phyloP scores from a whole-genome alignment of 2,113 vertebrate genomes.

The Cichladusa arquata region DNA sequence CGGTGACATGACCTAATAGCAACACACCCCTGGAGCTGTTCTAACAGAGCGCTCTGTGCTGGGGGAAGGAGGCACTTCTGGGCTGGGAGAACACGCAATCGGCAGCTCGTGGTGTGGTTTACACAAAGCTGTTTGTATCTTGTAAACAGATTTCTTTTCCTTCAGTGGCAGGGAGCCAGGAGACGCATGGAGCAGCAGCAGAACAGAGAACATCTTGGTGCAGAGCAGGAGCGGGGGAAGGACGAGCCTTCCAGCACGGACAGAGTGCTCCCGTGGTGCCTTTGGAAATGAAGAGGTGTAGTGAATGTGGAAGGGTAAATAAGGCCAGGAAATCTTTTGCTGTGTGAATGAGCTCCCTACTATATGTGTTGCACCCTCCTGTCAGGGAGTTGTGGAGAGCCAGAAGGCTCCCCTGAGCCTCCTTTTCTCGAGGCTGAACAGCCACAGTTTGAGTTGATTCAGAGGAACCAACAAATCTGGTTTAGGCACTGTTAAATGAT shows the following conservation, averaged over 20 bases:
- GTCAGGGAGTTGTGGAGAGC: neutral
- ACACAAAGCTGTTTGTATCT: neutral
- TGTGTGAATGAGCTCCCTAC: neutral
- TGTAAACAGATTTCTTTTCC: neutral
- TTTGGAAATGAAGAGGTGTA: neutral
- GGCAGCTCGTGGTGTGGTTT: neutral
- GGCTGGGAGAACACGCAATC: neutral
- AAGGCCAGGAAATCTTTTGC: neutral
- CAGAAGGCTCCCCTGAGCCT: neutral
- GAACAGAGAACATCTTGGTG: neutral
- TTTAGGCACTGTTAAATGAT: neutral
- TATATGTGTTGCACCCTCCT: neutral
- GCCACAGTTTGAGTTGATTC: neutral
- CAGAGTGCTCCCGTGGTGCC: neutral
- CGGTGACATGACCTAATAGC: neutral
- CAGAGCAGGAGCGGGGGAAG: neutral
- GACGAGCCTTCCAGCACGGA: rapidly evolving
- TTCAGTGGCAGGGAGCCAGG: neutral
- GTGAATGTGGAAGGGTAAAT: neutral
- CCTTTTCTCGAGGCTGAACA: neutral
- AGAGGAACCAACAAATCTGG: neutral
- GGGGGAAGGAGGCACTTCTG: neutral
- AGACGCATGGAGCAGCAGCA: neutral
- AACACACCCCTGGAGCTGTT: neutral
- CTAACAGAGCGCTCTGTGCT: rapidly evolving